A percentile compares a stretch with the other conserved stretches of the same genome.
phyloP scores from a whole-genome alignment of 2,888 invertebrate genomes.

The Meiosimyza decipiens region DNA sequence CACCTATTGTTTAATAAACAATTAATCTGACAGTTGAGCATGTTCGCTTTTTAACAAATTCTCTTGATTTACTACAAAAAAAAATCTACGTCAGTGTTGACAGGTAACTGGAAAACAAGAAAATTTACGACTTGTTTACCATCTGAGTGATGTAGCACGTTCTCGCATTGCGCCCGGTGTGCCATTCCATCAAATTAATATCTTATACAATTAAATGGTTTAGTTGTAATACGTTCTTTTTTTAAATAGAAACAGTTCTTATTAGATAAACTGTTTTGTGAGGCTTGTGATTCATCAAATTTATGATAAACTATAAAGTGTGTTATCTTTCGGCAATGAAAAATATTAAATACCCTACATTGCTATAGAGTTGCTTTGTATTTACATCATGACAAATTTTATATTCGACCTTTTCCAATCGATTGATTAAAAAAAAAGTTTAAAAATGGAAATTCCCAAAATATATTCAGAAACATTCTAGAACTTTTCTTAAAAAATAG shows the following conservation, averaged over 20 bases:
- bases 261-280: background rate
- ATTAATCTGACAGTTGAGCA: conserved; percentile 52
- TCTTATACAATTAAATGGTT: background rate
- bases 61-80: conserved; percentile 45
- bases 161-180: background rate
- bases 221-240: background rate
- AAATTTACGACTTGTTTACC: conserved; percentile 43
- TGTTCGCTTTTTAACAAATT: conserved; percentile 43
- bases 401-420: too few species aligned
- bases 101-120: conserved; percentile 49
- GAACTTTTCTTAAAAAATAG: too few species aligned
- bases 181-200: conserved; percentile 4
- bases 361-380: too few species aligned
- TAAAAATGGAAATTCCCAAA: too few species aligned
- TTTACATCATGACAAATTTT: too few species aligned
- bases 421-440: too few species aligned
- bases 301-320: background rate
- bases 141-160: conserved; percentile 21
- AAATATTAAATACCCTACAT: too few species aligned
- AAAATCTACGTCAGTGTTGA: conserved; percentile 53
- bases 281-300: background rate
- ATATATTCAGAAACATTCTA: too few species aligned
- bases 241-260: background rate
- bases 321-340: too few species aligned
- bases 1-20: conserved; percentile 63